phyloP scores from a whole-genome alignment of 1,140 invertebrate genomes.

The Bombus picipes region DNA sequence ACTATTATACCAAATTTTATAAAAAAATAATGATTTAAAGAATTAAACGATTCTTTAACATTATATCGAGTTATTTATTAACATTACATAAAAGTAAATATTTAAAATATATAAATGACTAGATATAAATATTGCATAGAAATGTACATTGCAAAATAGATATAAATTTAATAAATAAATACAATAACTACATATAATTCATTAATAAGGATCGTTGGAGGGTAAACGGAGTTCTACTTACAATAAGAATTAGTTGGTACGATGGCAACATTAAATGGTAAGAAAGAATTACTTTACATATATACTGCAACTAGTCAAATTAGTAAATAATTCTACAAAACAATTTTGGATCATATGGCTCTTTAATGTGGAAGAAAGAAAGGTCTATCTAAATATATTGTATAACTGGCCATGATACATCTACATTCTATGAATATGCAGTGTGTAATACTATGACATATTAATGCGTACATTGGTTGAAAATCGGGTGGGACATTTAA shows the following conservation, averaged over 20 bases:
- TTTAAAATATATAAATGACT: slow-evolving; percentile 83
- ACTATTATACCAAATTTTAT: not conserved
- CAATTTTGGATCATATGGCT: slow-evolving; percentile 60
- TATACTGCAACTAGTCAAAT: slow-evolving; percentile 44
- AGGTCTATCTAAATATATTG: slow-evolving; percentile 58
- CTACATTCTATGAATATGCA: slow-evolving; percentile 56
- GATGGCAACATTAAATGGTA: slow-evolving; percentile 65
- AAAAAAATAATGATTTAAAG: not conserved
- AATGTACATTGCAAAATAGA: slow-evolving; percentile 82
- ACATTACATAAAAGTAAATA: slow-evolving; percentile 82
- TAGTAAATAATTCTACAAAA: slow-evolving; percentile 38
- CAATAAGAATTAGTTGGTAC: slow-evolving; percentile 57
- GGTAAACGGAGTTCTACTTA: slow-evolving; percentile 55
- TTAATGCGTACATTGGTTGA: slow-evolving; percentile 62
- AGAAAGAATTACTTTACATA: slow-evolving; percentile 48
- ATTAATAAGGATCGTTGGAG: slow-evolving; percentile 54
- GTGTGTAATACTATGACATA: slow-evolving; percentile 58
- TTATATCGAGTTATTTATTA: slow-evolving; percentile 81
- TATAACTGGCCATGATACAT: slow-evolving; percentile 58
- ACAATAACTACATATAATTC: slow-evolving; percentile 71
- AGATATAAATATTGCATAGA: slow-evolving; percentile 82
- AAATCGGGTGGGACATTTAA: slow-evolving; percentile 55
- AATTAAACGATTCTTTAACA: slow-evolving; percentile 62
- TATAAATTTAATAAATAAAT: slow-evolving; percentile 81
- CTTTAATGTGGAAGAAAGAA: slow-evolving; percentile 49